Evolutionary conservation across 2,888 invertebrate genomes (phyloP), one percentile per base, ranked within the genome.

Genomic region (Fragum fragum): DNA sequence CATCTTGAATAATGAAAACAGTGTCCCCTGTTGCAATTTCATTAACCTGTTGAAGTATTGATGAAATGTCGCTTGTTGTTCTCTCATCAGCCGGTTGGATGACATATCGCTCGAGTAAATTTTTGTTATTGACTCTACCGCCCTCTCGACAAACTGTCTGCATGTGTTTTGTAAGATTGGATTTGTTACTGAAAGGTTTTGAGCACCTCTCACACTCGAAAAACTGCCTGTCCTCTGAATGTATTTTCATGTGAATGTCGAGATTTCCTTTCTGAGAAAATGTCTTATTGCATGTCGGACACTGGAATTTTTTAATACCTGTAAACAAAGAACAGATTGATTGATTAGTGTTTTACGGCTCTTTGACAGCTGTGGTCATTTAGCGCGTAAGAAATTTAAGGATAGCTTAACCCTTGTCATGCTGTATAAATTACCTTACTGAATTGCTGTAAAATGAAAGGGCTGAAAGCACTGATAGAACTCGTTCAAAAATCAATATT

Each of bases 241-340:
- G 79, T 21, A 79, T 42, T 26, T 39, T 28, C 53, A 42, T 75
- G 57, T 79, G 79, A 9, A 42, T 32, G 36, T 26, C 63, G 23
- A 79, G 32, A 42, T 79, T 79, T 18, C 79, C 79, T n/a, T 79
- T 74, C 71, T 74, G 74, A 9, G 71, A 28, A 28, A 75, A 79
- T 14, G 63, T 55, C 55, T 79, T 79, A 7, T 36, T 23, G 26
- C 79, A 79, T 6, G 63, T n/a, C 1, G 39, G 32, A 66, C 79
- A 79, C n/a, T 61, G 28, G 21, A 32, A 79, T 28, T 36, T n/a
- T 23, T 79, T 79, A 1, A 79, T 26, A 53, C 79, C 79, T 79
- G 55, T 21, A 79, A 79, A 32, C 11, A 70, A 52, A 52, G 32
- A 36, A 9, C n/a, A n/a, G n/a, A n/a, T n/a, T n/a, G n/a, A n/a